Conservation (phyloP, 2,888 invertebrate species). For the Pristionchus exspectatus region DNA sequence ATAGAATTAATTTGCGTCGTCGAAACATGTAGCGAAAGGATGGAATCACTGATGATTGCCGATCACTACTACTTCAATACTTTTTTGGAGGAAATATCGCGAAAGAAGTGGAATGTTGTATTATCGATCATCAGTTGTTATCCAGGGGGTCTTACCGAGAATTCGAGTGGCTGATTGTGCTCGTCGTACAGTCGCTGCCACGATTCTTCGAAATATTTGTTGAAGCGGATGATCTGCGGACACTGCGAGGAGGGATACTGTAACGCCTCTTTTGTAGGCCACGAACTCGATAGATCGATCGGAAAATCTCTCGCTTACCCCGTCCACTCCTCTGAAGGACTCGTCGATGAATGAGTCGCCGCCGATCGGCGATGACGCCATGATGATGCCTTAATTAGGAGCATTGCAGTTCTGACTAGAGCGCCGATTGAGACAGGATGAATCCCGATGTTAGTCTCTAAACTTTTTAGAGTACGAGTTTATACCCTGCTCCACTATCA, state of each 20-base stretch:
- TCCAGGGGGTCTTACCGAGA: conserved; percentile 52
- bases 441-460: no score
- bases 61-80: no score
- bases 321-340: conserved; percentile 24
- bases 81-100: not conserved
- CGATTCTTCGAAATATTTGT: conserved; percentile 69
- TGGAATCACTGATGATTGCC: not conserved
- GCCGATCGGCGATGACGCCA: conserved; percentile 53
- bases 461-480: no score
- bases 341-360: conserved; percentile 51
- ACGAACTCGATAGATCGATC: not conserved
- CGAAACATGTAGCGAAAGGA: no score
- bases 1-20: not conserved
- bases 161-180: conserved; percentile 63
- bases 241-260: conserved; percentile 11
- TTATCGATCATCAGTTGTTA: not conserved
- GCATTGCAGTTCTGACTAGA: not conserved
- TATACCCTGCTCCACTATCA: no score
- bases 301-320: not conserved
- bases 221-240: conserved; percentile 71
- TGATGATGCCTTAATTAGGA: not conserved
- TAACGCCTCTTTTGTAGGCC: not conserved
- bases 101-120: not conserved
- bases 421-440: not conserved
- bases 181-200: conserved; percentile 75